Base-by-base conservation (phyloP, 2,113 vertebrate genomes). In the Nyctereutes procyonoides region DNA sequence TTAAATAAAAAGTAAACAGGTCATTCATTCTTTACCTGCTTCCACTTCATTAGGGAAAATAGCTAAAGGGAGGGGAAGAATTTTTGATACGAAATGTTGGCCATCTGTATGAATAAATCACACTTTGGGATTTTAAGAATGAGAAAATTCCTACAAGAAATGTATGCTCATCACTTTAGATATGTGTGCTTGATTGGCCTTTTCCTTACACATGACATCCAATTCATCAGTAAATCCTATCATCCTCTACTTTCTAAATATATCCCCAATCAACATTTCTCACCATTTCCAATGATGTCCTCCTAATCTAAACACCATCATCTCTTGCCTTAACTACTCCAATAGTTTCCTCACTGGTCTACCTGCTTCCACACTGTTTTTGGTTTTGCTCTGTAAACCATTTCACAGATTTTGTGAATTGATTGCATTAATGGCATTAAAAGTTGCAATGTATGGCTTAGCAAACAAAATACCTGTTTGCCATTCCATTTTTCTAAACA, bases 401-500 rank as follows among this genome's bases (percentile, higher is more conserved):
- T 53, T 84, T 73, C 53, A 80, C 16, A 92, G 62, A n/a, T 62
- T 92, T 53, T 88, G 62, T 74, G 15, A 92, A 79, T 0, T 67
- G 43, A 58, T 74, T 92, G 60, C 0, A 86, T 55, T 85, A 92
- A 38, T 1, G 22, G 58, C 32, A 76, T 48, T 76, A 95, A 81
- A 91, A 94, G 56, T 28, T 28, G 5, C 4, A 80, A 58, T n/a
- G 43, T 58, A 80, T 51, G 17, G 12, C 55, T 95, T 79, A 74
- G n/a, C 2, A 90, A 90, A 53, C 51, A 97, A 93, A 95, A 86
- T 17, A 38, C 12, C 15, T 91, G 28, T 96, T 73, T 94, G 20
- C 43, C 55, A 87, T 79, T 87, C 30, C n/a, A 83, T 76, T 83
- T 80, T 84, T 71, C 63, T n/a, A 60, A 90, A 90, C 26, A 67